phyloP scores from a whole-genome alignment of 92 coral and sea anemone species.

The Zoanthus solanderi region DNA sequence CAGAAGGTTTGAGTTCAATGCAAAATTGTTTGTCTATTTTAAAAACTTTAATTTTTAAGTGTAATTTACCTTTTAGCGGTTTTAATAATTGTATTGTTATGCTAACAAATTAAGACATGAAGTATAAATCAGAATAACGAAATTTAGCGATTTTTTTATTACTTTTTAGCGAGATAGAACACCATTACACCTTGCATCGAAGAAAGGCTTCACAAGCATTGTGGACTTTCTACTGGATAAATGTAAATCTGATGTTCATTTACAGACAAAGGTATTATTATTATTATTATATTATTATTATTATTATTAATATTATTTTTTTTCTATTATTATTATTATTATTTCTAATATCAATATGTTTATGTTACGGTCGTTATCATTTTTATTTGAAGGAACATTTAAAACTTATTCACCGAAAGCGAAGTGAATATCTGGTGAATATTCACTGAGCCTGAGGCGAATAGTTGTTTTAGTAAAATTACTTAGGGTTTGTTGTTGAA shows the following conservation, averaged over 20 bases:
- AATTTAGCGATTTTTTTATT: neutral
- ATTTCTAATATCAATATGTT: neutral
- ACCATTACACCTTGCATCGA: conserved; percentile 88
- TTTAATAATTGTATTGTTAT: too few species aligned
- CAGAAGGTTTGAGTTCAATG: too few species aligned
- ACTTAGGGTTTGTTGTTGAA: too few species aligned
- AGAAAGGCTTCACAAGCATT: conserved; percentile 74
- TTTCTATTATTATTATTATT: neutral
- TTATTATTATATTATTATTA: neutral
- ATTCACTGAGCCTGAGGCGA: too few species aligned
- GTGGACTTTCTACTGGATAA: conserved; percentile 91
- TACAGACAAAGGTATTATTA: conserved; percentile 78
- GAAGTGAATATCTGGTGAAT: too few species aligned
- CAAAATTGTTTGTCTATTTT: too few species aligned
- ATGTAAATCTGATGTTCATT: conserved; percentile 79
- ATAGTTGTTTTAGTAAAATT: too few species aligned
- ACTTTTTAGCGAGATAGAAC: conserved; percentile 80
- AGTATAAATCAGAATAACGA: neutral
- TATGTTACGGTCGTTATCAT: neutral
- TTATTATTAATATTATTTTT: neutral
- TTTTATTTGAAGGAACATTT: neutral
- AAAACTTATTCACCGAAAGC: too few species aligned
- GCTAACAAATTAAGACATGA: neutral
- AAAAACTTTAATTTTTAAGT: too few species aligned
- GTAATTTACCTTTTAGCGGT: too few species aligned